These are phyloP conservation scores for Stegodyphus mimosarum DNA, from an alignment of 1,140 invertebrate genomes.

Conservation along the genomic window DNA sequence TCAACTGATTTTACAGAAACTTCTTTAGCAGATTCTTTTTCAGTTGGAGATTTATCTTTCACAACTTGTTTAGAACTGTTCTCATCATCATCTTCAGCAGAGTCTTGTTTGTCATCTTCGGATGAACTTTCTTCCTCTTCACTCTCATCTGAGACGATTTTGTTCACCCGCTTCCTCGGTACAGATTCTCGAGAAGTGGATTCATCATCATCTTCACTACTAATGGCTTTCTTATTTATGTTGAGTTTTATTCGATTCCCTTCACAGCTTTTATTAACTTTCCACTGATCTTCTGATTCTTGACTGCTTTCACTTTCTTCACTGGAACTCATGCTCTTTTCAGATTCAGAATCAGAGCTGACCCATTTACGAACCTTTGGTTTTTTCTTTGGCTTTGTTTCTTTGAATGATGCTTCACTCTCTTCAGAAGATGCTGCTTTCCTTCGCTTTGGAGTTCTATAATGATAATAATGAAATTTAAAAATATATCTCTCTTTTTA, in stretches of 20 bases:
- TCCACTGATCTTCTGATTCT: slow-evolving; percentile 45
- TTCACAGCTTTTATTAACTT: slow-evolving; percentile 32
- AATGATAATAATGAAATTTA: slow-evolving; percentile 78
- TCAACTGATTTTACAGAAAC: no score
- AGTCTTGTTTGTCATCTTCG: slow-evolving; percentile 68
- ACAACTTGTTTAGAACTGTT: neutral
- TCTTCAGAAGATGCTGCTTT: slow-evolving; percentile 30
- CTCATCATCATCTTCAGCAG: slow-evolving; percentile 40
- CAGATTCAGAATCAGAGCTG: slow-evolving; percentile 23
- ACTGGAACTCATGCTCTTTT: slow-evolving; percentile 18
- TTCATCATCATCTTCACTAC: slow-evolving; percentile 42
- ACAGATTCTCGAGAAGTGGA: slow-evolving; percentile 6
- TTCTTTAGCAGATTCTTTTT: neutral
- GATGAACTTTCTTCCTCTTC: slow-evolving; percentile 66
- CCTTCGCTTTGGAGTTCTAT: slow-evolving; percentile 31
- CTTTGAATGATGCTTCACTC: slow-evolving; percentile 44
- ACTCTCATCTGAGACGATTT: slow-evolving; percentile 75
- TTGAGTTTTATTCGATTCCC: slow-evolving; percentile 17
- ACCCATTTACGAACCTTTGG: slow-evolving; percentile 19
- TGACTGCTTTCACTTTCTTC: slow-evolving; percentile 10
- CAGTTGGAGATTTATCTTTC: slow-evolving; percentile 15
- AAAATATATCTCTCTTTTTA: slow-evolving; percentile 64
- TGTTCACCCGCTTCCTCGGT: slow-evolving; percentile 23
- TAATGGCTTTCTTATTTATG: slow-evolving; percentile 45
- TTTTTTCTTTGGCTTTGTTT: slow-evolving; percentile 37